Base-by-base conservation (phyloP, 2,888 invertebrate species). In the Criorhina ranunculi region DNA sequence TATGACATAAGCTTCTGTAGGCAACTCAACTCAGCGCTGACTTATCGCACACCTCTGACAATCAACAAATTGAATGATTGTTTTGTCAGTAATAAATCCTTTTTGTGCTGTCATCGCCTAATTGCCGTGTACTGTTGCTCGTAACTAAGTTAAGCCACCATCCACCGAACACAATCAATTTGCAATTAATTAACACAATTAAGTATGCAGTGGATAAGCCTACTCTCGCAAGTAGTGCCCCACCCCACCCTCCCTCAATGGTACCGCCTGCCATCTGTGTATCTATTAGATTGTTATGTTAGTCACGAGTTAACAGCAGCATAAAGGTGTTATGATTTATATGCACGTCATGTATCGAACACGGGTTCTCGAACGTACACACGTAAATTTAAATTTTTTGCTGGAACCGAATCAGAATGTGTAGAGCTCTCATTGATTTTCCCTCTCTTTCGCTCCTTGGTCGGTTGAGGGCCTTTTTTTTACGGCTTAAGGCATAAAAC, bases 301-400 rank as follows among this genome's bases (percentile, higher is more conserved):
- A 78, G 77, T 78, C 77, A 78, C 77, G 77, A 78, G 19, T 46
- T 57, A 49, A 24, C 15, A 53, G 12, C 57, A 31, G 19, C 40
- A 19, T 12, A 53, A 53, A 73, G 62, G 79, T 78, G 51, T 37
- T 46, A 42, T 75, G 73, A 83, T 83, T 83, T 79, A 75, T 75
- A 78, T 83, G 78, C 83, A 37, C 31, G 79, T 73, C 83, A 35
- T 69, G 83, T 75, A 69, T 75, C 57, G 73, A 83, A 79, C 83
- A 75, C 73, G 55, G 49, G 78, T 69, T 78, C 73, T 44, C 62
- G 19, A 67, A 42, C 66, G 73, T 40, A 60, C 72, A 60, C 77
- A 78, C 82, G 83, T 78, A 83, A 69, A 75, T 75, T 83, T 57
- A 69, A 83, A 75, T 78, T 73, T n/a, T 69, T 78, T 57, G 67